phyloP scores from a whole-genome alignment of 2,113 vertebrate genomes.

The Cottus gobio region DNA sequence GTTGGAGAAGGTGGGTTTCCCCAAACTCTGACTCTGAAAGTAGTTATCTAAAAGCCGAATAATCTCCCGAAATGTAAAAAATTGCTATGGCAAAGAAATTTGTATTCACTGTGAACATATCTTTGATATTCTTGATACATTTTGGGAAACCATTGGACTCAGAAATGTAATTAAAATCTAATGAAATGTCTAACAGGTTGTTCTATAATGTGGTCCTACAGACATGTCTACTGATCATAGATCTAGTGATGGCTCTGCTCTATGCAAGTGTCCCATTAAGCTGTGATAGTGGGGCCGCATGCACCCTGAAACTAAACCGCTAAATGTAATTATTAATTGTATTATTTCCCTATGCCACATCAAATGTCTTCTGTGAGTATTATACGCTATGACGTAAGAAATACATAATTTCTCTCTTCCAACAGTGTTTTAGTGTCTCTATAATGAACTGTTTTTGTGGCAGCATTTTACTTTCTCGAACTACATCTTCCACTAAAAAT shows the following conservation, averaged over 20 bases:
- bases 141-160: not conserved
- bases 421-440: not conserved
- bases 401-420: conserved; percentile 2
- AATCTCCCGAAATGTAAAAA: not conserved
- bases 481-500: not conserved
- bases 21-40: not conserved
- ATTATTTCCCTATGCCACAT: not conserved
- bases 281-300: too few species aligned
- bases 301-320: not conserved
- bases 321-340: conserved; percentile 6
- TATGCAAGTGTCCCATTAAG: too few species aligned
- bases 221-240: too few species aligned
- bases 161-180: not conserved
- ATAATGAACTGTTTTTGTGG: not conserved
- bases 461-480: not conserved
- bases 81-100: not conserved
- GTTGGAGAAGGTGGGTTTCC: not conserved
- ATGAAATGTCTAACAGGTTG: not conserved
- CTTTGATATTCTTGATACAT: too few species aligned
- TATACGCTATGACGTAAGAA: not conserved
- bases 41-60: conserved; percentile 1
- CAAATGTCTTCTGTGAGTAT: conserved; percentile 1
- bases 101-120: not conserved
- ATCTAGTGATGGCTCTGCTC: too few species aligned
- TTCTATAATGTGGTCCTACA: too few species aligned